phyloP scores from a whole-genome alignment of 2,797 vertebrate species.

The Orientallactaga sibirica region DNA sequence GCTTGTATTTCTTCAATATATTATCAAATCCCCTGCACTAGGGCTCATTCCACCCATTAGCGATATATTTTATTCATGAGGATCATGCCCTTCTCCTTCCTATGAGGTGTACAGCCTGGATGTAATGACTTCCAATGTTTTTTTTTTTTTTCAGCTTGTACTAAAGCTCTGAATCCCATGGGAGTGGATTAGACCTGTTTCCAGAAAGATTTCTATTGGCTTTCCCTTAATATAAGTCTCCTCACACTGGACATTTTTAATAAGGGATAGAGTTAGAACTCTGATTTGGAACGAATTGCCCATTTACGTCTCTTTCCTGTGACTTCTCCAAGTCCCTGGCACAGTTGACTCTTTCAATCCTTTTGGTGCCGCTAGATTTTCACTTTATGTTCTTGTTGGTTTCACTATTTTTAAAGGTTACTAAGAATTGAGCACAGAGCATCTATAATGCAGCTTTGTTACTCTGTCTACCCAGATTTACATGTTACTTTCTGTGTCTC shows the following conservation, averaged over 20 bases:
- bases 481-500: not conserved
- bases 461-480: not conserved
- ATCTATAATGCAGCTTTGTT: not conserved
- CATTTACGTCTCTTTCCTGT: not conserved
- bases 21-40: not conserved
- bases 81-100: not conserved
- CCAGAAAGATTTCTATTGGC: not conserved
- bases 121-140: not conserved
- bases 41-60: not conserved
- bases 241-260: not conserved
- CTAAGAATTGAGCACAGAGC: not conserved
- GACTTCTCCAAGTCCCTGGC: not conserved
- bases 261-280: not conserved
- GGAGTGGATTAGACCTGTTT: not conserved
- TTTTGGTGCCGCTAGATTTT: not conserved
- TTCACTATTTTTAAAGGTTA: not conserved
- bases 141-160: not conserved
- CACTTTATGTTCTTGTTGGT: not conserved
- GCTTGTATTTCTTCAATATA: slow-evolving; percentile 17
- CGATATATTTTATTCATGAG: not conserved
- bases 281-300: not conserved
- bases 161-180: not conserved
- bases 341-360: not conserved
- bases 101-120: not conserved
- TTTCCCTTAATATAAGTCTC: not conserved